Base-by-base conservation (phyloP, 2,888 invertebrate genomes). In the Antitype chi region DNA sequence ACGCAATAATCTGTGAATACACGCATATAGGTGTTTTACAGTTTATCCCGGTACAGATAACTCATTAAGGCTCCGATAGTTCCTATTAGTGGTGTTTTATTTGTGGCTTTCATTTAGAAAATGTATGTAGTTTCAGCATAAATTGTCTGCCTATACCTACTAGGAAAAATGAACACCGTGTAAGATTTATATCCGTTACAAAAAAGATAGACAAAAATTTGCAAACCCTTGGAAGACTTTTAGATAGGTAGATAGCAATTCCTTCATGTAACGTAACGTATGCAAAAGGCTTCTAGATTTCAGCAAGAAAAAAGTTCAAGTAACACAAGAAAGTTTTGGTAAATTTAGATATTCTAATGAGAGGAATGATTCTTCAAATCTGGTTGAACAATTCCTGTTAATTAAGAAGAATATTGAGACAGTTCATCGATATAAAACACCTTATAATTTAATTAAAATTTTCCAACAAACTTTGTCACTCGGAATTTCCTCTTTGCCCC, bases 371-470 rank as follows among this genome's bases (percentile, higher is more conserved):
- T 71, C 23, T 78, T 66, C 17, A 47, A 68, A 70, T 59, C 43
- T 43, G 8, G 4, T 43, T 38, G 49, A 20, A 69, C 9, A 78
- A 68, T 38, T 32, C 49, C 53, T 60, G 5, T 32, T 74, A 67
- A 83, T 69, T 23, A 72, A 57, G 60, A 59, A 52, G 47, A 25
- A 38, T 43, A 79, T 64, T 57, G 6, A 78, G 47, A 74, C 62
- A 67, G 57, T 63, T 78, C 80, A 88, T 89, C 83, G 81, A 92
- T 92, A 92, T 91, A 90, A 89, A 90, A 92, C 90, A 92, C 90
- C 89, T 89, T 91, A 84, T 87, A 90, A 92, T 92, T 94, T 94
- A 93, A 95, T 94, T 94, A 93, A 91, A 93, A 93, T 90, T 93
- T 92, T 87, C 81, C 76, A 89, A 90, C 91, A 91, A 93, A 94